Evolutionary conservation across 2,113 vertebrate genomes (phyloP).

Genomic region (Dasyprocta punctata): DNA sequence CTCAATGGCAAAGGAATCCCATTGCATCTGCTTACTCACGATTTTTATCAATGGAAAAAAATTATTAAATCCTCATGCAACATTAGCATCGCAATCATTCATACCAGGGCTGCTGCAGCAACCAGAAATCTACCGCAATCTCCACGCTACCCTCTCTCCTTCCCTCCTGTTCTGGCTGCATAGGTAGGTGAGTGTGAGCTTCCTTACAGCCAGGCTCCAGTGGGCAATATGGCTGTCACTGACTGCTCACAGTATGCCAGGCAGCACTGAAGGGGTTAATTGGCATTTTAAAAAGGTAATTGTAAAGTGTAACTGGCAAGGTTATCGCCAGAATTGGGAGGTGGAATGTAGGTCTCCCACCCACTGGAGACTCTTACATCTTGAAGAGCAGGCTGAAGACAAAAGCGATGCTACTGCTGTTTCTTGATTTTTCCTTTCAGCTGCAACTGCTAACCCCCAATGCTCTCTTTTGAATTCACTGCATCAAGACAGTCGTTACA

Average conservation of each 20-base stretch:
- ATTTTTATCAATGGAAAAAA: conserved; percentile 73
- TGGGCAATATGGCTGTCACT: conserved; percentile 80
- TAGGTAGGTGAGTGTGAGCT: neutral
- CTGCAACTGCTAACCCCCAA: conserved; percentile 81
- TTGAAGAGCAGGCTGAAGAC: conserved; percentile 86
- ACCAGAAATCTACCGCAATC: neutral
- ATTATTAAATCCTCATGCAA: conserved; percentile 35
- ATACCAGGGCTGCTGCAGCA: conserved; percentile 59
- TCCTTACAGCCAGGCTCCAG: conserved; percentile 64
- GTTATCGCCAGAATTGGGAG: conserved; percentile 85
- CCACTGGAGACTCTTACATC: conserved; percentile 86
- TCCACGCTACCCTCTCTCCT: neutral
- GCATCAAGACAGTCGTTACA: conserved; percentile 82
- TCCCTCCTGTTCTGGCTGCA: neutral
- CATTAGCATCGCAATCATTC: neutral
- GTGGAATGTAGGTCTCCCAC: conserved; percentile 86
- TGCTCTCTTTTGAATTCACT: conserved; percentile 83
- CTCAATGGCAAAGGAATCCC: conserved; percentile 55
- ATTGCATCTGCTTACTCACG: conserved; percentile 51
- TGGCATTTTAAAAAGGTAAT: conserved; percentile 88
- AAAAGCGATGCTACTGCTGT: conserved; percentile 85
- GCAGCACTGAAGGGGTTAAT: conserved; percentile 87
- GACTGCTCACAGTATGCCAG: conserved; percentile 84
- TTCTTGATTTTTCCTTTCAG: conserved; percentile 87
- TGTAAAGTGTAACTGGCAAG: conserved; percentile 83